phyloP scores from a whole-genome alignment of 2,888 invertebrate species.

The Pterostichus madidus region DNA sequence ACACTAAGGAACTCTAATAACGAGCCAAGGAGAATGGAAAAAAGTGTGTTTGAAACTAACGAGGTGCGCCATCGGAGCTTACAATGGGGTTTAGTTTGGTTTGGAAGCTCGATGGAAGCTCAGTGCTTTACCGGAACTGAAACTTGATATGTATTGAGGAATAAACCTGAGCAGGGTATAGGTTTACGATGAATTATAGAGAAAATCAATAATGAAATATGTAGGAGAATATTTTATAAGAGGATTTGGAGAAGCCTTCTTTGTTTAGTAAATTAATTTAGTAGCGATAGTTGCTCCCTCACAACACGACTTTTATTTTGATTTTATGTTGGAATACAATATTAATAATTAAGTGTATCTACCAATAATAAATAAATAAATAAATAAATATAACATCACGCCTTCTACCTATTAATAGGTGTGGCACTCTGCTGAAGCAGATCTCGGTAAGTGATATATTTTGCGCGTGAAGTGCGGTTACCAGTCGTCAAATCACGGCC shows the following conservation, averaged over 20 bases:
- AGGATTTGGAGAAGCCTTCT: neutral
- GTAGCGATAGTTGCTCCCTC: too few species aligned
- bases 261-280: slow-evolving; percentile 32
- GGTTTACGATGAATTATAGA: slow-evolving; percentile 27
- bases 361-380: too few species aligned
- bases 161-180: neutral
- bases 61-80: neutral
- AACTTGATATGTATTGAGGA: slow-evolving; percentile 26
- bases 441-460: too few species aligned
- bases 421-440: too few species aligned
- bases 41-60: slow-evolving; percentile 7
- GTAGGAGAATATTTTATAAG: slow-evolving; percentile 9
- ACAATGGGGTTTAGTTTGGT: neutral
- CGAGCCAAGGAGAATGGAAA: slow-evolving; percentile 32
- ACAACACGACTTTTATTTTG: too few species aligned
- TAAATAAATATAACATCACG: too few species aligned
- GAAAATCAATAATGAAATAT: slow-evolving; percentile 30
- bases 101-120: neutral
- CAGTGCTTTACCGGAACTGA: slow-evolving; percentile 18
- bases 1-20: slow-evolving; percentile 46
- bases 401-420: too few species aligned
- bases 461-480: too few species aligned
- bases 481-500: too few species aligned
- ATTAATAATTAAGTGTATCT: too few species aligned
- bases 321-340: too few species aligned